A percentile compares a stretch with the other conserved stretches of the same genome.
Evolutionary conservation across 2,113 vertebrate genomes (phyloP).

Genomic region (Tinamus guttatus): DNA sequence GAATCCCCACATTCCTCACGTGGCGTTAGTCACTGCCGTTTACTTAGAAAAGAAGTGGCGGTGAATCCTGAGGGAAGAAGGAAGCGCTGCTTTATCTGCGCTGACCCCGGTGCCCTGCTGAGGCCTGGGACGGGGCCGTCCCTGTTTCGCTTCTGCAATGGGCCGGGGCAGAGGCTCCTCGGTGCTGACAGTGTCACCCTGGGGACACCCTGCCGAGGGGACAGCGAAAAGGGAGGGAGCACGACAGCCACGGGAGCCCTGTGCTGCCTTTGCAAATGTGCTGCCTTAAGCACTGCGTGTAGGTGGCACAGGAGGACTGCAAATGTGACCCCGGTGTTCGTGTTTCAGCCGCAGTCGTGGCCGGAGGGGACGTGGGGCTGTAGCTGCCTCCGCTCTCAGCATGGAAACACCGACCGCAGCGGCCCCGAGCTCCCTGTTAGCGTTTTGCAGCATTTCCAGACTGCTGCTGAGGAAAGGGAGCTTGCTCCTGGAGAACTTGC

Average conservation of each 20-base stretch:
- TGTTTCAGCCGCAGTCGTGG: rapidly evolving
- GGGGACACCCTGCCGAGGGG: neutral
- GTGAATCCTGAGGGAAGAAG: neutral
- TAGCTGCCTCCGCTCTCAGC: rapidly evolving
- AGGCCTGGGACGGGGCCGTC: neutral
- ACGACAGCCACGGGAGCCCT: too few species aligned
- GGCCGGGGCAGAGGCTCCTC: neutral
- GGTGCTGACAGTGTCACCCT: neutral
- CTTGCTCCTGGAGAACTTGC: neutral
- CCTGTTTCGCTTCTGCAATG: rapidly evolving
- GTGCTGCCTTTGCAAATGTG: neutral
- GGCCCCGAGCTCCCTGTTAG: rapidly evolving
- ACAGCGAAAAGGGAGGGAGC: neutral
- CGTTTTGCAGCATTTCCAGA: neutral
- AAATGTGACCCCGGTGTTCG: rapidly evolving
- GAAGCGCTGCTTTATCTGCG: neutral
- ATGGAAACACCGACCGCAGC: rapidly evolving
- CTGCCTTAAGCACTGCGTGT: neutral
- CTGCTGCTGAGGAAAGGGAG: neutral
- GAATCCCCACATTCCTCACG: neutral
- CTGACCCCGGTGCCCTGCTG: rapidly evolving
- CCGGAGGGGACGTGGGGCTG: neutral
- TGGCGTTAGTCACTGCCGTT: neutral
- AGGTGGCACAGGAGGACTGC: neutral
- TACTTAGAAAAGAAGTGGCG: neutral